Evolutionary conservation across 2,888 invertebrate species (phyloP), one percentile per base, ranked within the genome.

Genomic region (Pimpla rufipes): DNA sequence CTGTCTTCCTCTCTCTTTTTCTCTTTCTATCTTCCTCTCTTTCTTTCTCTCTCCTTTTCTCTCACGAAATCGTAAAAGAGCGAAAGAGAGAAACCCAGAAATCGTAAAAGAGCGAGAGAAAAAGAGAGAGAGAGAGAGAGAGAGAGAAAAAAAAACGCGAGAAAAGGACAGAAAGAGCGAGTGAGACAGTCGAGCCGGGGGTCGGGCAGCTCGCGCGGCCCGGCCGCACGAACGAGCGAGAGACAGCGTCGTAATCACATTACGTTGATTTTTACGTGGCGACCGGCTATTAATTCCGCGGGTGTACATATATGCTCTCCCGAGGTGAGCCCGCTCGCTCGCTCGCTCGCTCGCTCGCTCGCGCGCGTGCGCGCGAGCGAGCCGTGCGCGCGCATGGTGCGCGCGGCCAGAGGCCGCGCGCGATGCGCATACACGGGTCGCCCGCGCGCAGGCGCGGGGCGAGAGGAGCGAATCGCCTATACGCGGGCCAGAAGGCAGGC

Each of bases 161-260:
- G 5, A 29, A 5, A 29, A 5, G 3, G 62, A 76, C 47, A 66
- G 18, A 70, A 13, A 40, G 50, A 40, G 18, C 11, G 57, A 50
- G 66, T 42, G 55, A 45, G 57, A 52, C 77, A 73, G 45, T 67
- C 40, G 40, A 74, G 70, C 55, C 71, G 71, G 66, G 64, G 75
- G 68, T 73, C 73, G 80, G 66, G 76, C 50, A 3, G 3, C 59
- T 81, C 42, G 84, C 75, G 77, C 83, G 73, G 29, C 83, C n/a
- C n/a, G n/a, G 81, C 83, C 78, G 29, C 90, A 90, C 90, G 90
- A 90, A 89, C 90, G 89, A 88, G 89, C 90, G 90, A 89, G 89
- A 91, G 91, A 90, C 90, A 90, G 90, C 90, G 88, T 90, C 89
- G 90, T 92, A 92, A 92, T 92, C 92, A 91, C 91, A 92, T 92